phyloP scores from a whole-genome alignment of 2,113 vertebrate genomes.

The Platichthys stellatus region DNA sequence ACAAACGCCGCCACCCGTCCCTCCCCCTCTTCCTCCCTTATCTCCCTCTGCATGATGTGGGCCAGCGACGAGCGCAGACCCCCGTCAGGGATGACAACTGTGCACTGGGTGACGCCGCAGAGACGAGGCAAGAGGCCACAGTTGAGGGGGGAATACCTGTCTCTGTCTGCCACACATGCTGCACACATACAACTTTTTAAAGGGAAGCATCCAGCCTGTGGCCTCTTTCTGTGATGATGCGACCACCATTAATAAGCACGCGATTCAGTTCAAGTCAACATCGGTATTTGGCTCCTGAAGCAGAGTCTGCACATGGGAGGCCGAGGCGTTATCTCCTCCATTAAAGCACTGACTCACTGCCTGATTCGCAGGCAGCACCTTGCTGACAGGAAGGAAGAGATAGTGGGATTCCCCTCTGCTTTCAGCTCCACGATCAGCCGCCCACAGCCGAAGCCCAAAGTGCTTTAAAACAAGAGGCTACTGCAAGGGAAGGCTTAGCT shows the following conservation, averaged over 20 bases:
- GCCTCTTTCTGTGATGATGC: neutral
- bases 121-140: constrained; percentile 56
- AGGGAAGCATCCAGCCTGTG: neutral
- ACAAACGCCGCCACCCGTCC: constrained; percentile 30
- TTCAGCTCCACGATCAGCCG: constrained; percentile 39
- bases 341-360: constrained; percentile 49
- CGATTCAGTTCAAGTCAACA: neutral
- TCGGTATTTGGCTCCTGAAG: constrained; percentile 23
- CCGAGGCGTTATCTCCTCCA: constrained; percentile 56
- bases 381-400: constrained; percentile 55
- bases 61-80: constrained; percentile 64
- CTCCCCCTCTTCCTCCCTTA: constrained; percentile 6
- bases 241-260: neutral
- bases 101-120: constrained; percentile 67
- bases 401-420: constrained; percentile 34
- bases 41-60: constrained; percentile 41
- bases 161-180: constrained; percentile 26
- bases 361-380: constrained; percentile 44
- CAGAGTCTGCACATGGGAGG: constrained; percentile 18
- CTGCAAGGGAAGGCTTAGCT: neutral
- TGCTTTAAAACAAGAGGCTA: neutral
- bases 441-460: constrained; percentile 6
- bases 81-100: constrained; percentile 78
- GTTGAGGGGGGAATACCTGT: constrained; percentile 61
- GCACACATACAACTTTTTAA: neutral